These are phyloP conservation scores for Isotomurus palustris DNA, from an alignment of 2,888 invertebrate genomes.

Conservation along the genomic window DNA sequence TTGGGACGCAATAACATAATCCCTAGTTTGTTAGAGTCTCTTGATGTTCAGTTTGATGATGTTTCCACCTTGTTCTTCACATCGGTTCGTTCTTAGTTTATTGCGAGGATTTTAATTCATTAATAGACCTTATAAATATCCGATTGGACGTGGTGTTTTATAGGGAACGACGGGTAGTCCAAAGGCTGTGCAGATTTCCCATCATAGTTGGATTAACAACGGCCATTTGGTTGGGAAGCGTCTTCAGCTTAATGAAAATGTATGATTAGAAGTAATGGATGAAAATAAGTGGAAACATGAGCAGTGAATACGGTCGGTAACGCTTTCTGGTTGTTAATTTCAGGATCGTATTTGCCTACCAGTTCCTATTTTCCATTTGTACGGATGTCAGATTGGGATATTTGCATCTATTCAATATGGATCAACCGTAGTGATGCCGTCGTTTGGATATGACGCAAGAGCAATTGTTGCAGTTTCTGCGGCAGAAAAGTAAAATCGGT, in stretches of 20 bases:
- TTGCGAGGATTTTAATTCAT: neutral
- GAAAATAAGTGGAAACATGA: neutral
- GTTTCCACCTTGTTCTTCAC: constrained; percentile 32
- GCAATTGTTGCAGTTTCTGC: constrained; percentile 54
- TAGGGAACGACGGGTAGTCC: constrained; percentile 74
- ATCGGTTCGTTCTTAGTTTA: constrained; percentile 10
- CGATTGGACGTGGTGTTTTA: constrained; percentile 15
- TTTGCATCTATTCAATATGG: constrained; percentile 59
- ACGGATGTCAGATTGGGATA: constrained; percentile 64
- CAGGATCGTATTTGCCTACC: constrained; percentile 53
- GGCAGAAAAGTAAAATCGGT: constrained; percentile 59
- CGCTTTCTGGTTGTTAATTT: neutral
- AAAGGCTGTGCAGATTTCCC: constrained; percentile 68
- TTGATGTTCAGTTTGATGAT: constrained; percentile 34
- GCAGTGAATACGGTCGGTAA: neutral
- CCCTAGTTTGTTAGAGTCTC: constrained; percentile 15
- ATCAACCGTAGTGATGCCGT: constrained; percentile 60
- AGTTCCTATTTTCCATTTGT: constrained; percentile 77
- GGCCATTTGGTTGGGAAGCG: constrained; percentile 59
- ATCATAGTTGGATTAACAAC: constrained; percentile 72
- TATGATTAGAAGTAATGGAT: constrained; percentile 36
- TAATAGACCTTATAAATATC: neutral
- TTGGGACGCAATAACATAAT: constrained; percentile 32
- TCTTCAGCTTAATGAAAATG: constrained; percentile 52
- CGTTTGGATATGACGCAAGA: constrained; percentile 59